Evolutionary conservation across 1,140 invertebrate species (phyloP).

Genomic region (Temnothorax longispinosus): DNA sequence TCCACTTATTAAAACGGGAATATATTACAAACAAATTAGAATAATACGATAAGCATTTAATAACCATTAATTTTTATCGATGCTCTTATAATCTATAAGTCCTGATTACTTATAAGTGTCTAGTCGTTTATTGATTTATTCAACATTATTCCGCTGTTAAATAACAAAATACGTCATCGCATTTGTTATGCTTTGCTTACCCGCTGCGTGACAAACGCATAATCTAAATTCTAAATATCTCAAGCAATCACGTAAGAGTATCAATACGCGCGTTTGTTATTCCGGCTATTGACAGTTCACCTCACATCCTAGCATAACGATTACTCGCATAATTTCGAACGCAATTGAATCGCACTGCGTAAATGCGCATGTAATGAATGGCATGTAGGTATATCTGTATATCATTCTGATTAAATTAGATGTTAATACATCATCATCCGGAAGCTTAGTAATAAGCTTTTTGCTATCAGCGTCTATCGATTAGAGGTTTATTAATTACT

Average conservation of each 20-base stretch:
- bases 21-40: background rate
- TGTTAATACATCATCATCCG: background rate
- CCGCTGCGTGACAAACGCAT: background rate
- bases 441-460: background rate
- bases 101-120: background rate
- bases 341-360: background rate
- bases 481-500: too few species aligned
- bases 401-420: background rate
- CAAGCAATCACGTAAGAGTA: conserved; percentile 15
- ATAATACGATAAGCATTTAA: background rate
- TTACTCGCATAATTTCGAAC: conserved; percentile 19
- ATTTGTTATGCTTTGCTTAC: background rate
- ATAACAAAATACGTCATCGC: background rate
- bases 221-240: conserved; percentile 45
- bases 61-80: background rate
- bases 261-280: conserved; percentile 22
- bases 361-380: conserved; percentile 9
- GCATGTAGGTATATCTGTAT: background rate
- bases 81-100: background rate
- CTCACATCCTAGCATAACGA: background rate
- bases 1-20: background rate
- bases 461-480: background rate
- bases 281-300: conserved; percentile 25
- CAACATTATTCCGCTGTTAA: background rate
- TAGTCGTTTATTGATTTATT: background rate